Evolutionary conservation across 2,888 invertebrate species (phyloP).

Genomic region (Linyphia triangularis): DNA sequence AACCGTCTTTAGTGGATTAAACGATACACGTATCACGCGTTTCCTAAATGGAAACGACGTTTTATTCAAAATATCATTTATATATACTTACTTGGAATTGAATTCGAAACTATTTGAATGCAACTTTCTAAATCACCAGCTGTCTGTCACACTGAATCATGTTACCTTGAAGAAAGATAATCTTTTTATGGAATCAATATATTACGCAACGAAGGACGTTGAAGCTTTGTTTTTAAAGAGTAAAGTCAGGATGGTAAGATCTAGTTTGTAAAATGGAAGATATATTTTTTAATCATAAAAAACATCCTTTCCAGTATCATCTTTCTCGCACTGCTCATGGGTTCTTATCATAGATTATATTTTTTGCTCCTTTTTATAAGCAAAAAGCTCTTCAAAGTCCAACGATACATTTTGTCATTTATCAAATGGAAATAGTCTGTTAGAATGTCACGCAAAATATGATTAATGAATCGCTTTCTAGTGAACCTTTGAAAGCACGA

Average conservation of each 20-base stretch:
- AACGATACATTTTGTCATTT: slow-evolving; percentile 70
- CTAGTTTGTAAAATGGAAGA: slow-evolving; percentile 52
- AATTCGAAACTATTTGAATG: background rate
- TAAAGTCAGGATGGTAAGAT: slow-evolving; percentile 1
- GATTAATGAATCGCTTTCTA: slow-evolving; percentile 72
- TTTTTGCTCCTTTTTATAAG: slow-evolving; percentile 39
- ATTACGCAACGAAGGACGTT: background rate
- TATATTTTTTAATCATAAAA: slow-evolving; percentile 42
- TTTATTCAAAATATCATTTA: no score
- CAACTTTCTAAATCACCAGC: background rate
- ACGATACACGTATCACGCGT: no score
- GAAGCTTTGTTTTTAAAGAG: slow-evolving; percentile 4
- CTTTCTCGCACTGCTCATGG: slow-evolving; percentile 15
- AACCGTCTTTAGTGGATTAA: no score
- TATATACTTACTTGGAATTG: no score
- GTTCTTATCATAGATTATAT: slow-evolving; percentile 42
- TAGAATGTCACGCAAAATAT: slow-evolving; percentile 68
- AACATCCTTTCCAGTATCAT: slow-evolving; percentile 11
- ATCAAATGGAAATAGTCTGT: slow-evolving; percentile 71
- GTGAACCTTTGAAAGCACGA: slow-evolving; percentile 72
- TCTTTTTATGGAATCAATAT: slow-evolving; percentile 7
- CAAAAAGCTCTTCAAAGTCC: slow-evolving; percentile 63
- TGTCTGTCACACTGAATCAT: no score
- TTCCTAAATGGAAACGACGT: no score
- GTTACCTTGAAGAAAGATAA: background rate